Conservation (phyloP, 2,888 invertebrate genomes). For the Luperina nickerlii region DNA sequence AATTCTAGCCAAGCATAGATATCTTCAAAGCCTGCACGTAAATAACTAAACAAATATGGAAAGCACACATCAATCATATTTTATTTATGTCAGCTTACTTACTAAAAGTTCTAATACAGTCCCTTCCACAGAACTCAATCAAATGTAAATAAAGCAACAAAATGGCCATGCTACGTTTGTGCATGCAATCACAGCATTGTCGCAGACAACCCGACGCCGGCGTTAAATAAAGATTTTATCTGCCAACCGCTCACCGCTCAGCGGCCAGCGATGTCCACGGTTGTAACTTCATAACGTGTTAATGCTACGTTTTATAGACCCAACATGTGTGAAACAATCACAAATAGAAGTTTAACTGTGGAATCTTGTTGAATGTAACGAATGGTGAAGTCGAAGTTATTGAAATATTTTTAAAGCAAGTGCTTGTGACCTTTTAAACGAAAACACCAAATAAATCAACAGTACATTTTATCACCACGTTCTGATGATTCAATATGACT, state of each 20-base stretch:
- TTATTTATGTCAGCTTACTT: not conserved
- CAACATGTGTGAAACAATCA: slow-evolving; percentile 49
- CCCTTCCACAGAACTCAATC: slow-evolving; percentile 17
- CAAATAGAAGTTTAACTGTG: slow-evolving; percentile 39
- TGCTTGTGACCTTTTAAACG: not conserved
- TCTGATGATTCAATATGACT: slow-evolving; percentile 31
- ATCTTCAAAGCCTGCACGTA: not conserved
- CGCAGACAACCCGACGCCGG: slow-evolving; percentile 65
- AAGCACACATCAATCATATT: slow-evolving; percentile 2
- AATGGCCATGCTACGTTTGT: slow-evolving; percentile 25
- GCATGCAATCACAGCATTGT: slow-evolving; percentile 57
- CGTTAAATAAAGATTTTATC: slow-evolving; percentile 68
- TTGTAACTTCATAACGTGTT: slow-evolving; percentile 43
- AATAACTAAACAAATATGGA: not conserved
- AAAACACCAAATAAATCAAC: slow-evolving; percentile 16
- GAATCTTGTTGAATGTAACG: slow-evolving; percentile 13
- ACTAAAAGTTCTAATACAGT: not conserved
- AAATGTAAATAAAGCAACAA: slow-evolving; percentile 39
- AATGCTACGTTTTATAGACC: slow-evolving; percentile 45
- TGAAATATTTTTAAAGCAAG: slow-evolving; percentile 13
- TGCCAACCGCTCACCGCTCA: slow-evolving; percentile 39
- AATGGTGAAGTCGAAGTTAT: not conserved
- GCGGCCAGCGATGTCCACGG: slow-evolving; percentile 38
- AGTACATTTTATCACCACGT: slow-evolving; percentile 8
- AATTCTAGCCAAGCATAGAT: not conserved